Percentiles rank a stretch among this genome's conserved stretches.
phyloP scores from a whole-genome alignment of 2,113 vertebrate species.

The Talpa occidentalis region DNA sequence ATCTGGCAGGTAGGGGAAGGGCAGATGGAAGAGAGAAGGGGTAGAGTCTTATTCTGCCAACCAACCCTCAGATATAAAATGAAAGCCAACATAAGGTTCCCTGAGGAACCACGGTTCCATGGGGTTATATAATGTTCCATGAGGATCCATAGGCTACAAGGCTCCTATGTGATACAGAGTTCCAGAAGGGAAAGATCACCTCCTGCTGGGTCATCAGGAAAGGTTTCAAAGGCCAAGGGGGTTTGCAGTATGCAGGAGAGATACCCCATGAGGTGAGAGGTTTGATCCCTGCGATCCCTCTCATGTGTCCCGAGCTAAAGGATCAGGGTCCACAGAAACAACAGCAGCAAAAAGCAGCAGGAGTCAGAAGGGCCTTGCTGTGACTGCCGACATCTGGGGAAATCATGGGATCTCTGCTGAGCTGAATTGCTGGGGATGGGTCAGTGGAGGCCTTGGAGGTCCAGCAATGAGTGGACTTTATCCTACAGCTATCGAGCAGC shows the following conservation, averaged over 20 bases:
- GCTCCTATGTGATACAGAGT: neutral
- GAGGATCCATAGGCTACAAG: neutral
- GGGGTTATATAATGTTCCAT: no score
- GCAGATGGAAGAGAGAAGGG: no score
- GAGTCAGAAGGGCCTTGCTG: neutral
- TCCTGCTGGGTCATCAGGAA: neutral
- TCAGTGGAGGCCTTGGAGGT: neutral
- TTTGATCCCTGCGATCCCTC: neutral
- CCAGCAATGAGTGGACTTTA: fast-evolving
- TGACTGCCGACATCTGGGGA: neutral
- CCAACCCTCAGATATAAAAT: neutral
- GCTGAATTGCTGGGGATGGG: neutral
- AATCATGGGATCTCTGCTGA: neutral
- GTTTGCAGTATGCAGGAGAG: no score
- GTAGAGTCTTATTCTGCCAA: neutral
- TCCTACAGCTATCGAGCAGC: neutral
- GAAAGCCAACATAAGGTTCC: neutral
- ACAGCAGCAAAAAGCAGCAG: neutral
- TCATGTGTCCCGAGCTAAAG: neutral
- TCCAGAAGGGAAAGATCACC: neutral
- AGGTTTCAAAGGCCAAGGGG: neutral
- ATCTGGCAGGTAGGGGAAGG: neutral
- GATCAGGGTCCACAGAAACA: neutral
- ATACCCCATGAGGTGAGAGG: fast-evolving
- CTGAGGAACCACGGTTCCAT: no score